phyloP scores from a whole-genome alignment of 2,797 vertebrate species.

The Sebastes ruberrimus region DNA sequence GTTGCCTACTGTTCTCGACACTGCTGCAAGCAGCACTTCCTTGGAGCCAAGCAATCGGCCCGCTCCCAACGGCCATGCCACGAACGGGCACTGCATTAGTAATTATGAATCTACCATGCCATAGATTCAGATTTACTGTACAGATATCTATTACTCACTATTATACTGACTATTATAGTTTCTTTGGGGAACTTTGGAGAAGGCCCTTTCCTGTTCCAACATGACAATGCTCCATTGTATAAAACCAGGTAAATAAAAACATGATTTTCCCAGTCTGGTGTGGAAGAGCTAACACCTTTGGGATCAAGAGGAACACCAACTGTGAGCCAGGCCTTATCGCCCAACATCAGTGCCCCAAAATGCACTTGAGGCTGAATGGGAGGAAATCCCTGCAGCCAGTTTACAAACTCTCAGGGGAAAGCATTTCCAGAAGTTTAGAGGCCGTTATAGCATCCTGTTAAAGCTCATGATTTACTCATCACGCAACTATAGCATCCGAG shows the following conservation, averaged over 20 bases:
- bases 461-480: background rate
- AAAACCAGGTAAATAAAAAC: background rate
- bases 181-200: background rate
- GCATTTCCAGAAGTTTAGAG: background rate
- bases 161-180: background rate
- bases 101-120: background rate
- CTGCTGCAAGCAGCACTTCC: too few species aligned
- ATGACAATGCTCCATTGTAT: background rate
- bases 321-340: background rate
- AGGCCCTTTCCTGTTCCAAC: background rate
- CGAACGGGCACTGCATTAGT: too few species aligned
- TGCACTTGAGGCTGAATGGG: background rate
- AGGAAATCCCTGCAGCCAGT: background rate
- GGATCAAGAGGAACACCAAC: background rate
- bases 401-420: background rate
- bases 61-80: too few species aligned
- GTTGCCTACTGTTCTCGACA: accelerated
- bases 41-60: too few species aligned
- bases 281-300: background rate
- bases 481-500: background rate
- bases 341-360: background rate
- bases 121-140: background rate
- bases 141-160: background rate
- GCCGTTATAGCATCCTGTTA: background rate
- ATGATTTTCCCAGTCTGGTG: background rate